These are phyloP conservation scores for Genyomyrus donnyi DNA, from an alignment of 2,113 vertebrate species.

Conservation along the genomic window DNA sequence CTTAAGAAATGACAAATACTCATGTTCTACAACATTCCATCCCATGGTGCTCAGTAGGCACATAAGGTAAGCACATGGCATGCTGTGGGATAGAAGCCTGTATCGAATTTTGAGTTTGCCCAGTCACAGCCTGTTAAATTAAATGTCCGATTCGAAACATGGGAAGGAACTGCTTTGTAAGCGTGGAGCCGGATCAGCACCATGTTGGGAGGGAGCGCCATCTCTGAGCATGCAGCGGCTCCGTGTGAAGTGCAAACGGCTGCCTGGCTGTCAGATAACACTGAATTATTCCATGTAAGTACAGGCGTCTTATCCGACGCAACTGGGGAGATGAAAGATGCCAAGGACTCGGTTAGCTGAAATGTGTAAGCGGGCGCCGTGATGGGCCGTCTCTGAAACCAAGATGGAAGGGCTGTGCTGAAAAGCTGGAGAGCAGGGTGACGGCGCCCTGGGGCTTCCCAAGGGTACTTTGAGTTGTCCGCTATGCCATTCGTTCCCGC, in stretches of 20 bases:
- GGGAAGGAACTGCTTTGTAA: background rate
- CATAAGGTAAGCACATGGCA: background rate
- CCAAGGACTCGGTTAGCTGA: background rate
- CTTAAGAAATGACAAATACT: background rate
- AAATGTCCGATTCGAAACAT: background rate
- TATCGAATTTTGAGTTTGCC: background rate
- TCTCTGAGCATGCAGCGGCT: background rate
- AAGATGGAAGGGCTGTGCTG: background rate
- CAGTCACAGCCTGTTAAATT: background rate
- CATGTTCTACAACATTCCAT: background rate
- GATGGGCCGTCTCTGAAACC: background rate
- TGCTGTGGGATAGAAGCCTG: background rate
- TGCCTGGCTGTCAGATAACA: background rate
- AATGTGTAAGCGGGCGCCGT: background rate
- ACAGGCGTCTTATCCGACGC: background rate
- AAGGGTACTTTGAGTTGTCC: no score
- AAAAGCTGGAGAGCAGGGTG: background rate
- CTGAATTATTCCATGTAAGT: background rate
- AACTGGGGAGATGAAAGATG: background rate
- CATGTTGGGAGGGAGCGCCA: background rate
- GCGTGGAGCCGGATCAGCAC: background rate
- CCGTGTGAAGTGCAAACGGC: background rate
- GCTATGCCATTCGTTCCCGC: background rate
- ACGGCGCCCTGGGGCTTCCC: background rate
- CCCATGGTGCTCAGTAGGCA: background rate